Evolutionary conservation across 2,888 invertebrate species (phyloP), one percentile per base, ranked within the genome.

Genomic region (Campoplex nolae): DNA sequence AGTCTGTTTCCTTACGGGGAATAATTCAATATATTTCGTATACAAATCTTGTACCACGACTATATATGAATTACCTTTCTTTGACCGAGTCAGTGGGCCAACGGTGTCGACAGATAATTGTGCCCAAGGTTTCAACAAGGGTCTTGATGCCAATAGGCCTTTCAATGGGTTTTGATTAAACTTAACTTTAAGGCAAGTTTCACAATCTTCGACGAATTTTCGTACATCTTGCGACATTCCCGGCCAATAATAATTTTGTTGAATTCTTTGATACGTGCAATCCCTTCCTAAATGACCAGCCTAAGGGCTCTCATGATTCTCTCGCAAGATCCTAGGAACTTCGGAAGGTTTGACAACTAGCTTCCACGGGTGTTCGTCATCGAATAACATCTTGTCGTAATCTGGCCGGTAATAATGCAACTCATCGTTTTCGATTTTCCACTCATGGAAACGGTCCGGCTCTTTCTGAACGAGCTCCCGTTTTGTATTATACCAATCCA

Each of bases 21-120:
- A 80, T 6, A 88, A 18, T 76, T 87, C 83, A 6, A 87, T 16
- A 18, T 48, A 85, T 13, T 85, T 87, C 0, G 88, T 88, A n/a
- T 82, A 85, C 16, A 76, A 9, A 51, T 88, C 85, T 45, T 78
- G 70, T 1, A 87, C 68, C 8, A 88, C 87, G 23, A 85, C 38
- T 11, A 85, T 68, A 1, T 86, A 80, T 1, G 56, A 13, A 32
- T 86, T 84, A 1, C 82, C 84, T 6, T 42, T 65, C 16, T 84
- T 86, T 3, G 88, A 85, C 1, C 84, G 68, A 9, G 84, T 70
- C 0, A 76, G 16, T 1, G 84, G 79, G 11, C 73, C 86, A 0
- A 82, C 86, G 1, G 83, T 83, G 28, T 88, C 88, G 8, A 83
- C 48, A 2, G 86, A 82, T 4, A 86, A 48, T 28, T 82, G 70